These are phyloP conservation scores for Halocynthia aurantium DNA, from an alignment of 23 tunicate genomes.

Conservation along the genomic window DNA sequence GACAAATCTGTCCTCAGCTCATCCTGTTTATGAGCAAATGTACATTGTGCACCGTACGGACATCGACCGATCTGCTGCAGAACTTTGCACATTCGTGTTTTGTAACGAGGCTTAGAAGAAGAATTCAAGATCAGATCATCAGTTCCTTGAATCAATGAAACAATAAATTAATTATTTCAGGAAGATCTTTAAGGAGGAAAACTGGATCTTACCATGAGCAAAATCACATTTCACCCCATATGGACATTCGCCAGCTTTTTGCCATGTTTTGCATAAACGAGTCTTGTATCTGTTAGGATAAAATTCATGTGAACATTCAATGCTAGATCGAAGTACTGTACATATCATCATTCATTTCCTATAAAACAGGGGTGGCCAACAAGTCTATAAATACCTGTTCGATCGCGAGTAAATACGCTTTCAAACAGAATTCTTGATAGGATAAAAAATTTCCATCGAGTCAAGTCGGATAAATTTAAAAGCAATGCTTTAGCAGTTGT, in stretches of 20 bases:
- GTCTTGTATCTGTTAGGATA: constrained; percentile 39
- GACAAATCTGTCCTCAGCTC: constrained; percentile 70
- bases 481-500: too few relatives aligned
- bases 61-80: constrained; percentile 74
- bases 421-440: too few relatives aligned
- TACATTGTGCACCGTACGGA: constrained; percentile 85
- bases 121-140: constrained; percentile 48
- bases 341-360: too few relatives aligned
- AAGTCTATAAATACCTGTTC: too few relatives aligned
- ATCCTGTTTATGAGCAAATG: constrained; percentile 66
- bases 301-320: background rate
- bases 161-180: too few relatives aligned
- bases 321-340: too few relatives aligned
- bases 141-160: constrained; percentile 38
- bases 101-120: constrained; percentile 4
- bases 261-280: constrained; percentile 69
- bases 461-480: too few relatives aligned
- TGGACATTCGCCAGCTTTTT: constrained; percentile 42
- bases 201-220: constrained; percentile 59
- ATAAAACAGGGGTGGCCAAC: too few relatives aligned
- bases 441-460: too few relatives aligned
- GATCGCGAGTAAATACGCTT: too few relatives aligned
- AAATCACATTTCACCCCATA: constrained; percentile 83
- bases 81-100: constrained; percentile 73
- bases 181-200: too few relatives aligned